phyloP scores from a whole-genome alignment of 2,888 invertebrate species.

The Phyllotreta striolata region DNA sequence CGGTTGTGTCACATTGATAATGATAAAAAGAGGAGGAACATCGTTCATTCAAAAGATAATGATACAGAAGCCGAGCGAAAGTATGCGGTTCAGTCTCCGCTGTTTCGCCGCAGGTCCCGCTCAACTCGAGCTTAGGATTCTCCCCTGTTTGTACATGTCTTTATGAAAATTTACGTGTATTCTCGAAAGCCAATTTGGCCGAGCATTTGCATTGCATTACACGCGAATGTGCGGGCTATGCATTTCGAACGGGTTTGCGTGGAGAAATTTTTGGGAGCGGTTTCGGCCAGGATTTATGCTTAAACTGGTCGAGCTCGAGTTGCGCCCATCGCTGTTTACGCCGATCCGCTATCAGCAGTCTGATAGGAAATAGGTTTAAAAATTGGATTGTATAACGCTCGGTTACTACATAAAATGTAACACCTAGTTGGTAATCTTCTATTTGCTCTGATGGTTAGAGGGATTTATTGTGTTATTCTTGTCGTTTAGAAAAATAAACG shows the following conservation, averaged over 20 bases:
- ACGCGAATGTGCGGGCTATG: neutral
- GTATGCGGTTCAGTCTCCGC: too few species aligned
- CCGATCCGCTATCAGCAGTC: too few species aligned
- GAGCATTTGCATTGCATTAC: slow-evolving; percentile 14
- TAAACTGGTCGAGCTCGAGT: too few species aligned
- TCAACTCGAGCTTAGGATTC: too few species aligned
- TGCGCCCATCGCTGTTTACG: too few species aligned
- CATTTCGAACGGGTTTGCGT: slow-evolving; percentile 15
- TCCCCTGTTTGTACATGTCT: too few species aligned
- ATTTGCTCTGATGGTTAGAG: slow-evolving; percentile 20
- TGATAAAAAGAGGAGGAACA: neutral
- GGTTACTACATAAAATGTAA: slow-evolving; percentile 16
- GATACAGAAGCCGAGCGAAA: too few species aligned
- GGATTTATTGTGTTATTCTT: slow-evolving; percentile 28
- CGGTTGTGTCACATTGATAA: slow-evolving; percentile 13
- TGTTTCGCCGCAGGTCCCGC: too few species aligned
- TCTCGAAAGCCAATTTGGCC: too few species aligned
- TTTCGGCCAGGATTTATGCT: slow-evolving; percentile 8
- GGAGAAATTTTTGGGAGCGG: slow-evolving; percentile 27
- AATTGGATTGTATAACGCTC: slow-evolving; percentile 20
- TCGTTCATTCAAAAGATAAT: slow-evolving; percentile 2
- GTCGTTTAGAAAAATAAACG: slow-evolving; percentile 25
- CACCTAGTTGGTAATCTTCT: slow-evolving; percentile 25
- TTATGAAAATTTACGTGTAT: too few species aligned
- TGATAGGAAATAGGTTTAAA: neutral